phyloP scores from a whole-genome alignment of 2,797 vertebrate species.

The Mus caroli region DNA sequence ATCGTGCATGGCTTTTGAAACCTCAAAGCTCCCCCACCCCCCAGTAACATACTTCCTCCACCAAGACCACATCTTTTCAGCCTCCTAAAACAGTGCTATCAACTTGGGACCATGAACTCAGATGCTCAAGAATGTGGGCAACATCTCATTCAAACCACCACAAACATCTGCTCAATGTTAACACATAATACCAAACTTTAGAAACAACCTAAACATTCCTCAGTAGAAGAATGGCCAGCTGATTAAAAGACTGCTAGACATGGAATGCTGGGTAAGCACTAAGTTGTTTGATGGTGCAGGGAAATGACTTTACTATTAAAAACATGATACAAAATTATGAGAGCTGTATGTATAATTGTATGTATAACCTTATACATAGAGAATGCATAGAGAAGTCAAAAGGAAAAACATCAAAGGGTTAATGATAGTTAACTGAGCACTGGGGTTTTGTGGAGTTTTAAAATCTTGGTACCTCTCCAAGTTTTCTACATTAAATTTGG shows the following conservation, averaged over 20 bases:
- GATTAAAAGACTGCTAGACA: constrained; percentile 3
- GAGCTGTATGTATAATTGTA: not conserved
- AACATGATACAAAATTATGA: constrained; percentile 18
- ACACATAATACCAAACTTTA: constrained; percentile 10
- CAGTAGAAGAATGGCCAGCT: constrained; percentile 17
- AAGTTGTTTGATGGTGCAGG: not conserved
- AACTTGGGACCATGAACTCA: not conserved
- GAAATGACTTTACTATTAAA: constrained; percentile 52
- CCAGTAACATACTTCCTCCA: not conserved
- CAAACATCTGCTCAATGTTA: not conserved
- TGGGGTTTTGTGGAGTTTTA: not conserved
- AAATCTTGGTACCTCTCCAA: not conserved
- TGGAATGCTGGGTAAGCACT: constrained; percentile 18
- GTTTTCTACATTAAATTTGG: not conserved
- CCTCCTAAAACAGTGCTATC: not conserved
- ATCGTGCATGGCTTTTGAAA: not conserved
- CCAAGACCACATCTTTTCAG: not conserved
- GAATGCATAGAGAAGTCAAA: not conserved
- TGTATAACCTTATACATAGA: not conserved
- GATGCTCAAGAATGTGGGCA: not conserved
- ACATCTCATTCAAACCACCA: not conserved
- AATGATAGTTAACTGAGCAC: not conserved
- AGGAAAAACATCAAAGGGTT: not conserved
- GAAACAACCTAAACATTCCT: not conserved
- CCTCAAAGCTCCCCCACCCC: not conserved